Base-by-base conservation (phyloP, 2,888 invertebrate species). In the Artemia sinica region DNA sequence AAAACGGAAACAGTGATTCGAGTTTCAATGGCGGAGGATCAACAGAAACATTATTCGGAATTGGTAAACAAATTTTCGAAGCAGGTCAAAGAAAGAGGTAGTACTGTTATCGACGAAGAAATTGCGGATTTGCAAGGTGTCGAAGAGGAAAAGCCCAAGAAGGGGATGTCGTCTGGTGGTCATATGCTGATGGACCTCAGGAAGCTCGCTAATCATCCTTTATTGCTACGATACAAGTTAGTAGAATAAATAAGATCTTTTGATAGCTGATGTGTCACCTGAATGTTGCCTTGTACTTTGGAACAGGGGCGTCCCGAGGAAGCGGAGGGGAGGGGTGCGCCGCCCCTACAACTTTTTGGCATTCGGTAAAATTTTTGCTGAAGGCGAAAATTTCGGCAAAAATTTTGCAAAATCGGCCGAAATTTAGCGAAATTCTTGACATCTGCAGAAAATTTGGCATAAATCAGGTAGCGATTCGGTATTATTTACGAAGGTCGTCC, bases 141-240 rank as follows among this genome's bases (percentile, higher is more conserved):
- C 1, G 28, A 66, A 28, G n/a, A 66, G n/a, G 66, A 8, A 66
- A 28, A 18, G 48, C 66, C 13, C 14, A 66, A 48, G 9, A 28
- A 18, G 48, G 41, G 28, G 18, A n/a, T 18, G 8, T n/a, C 41
- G 10, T 69, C 69, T 68, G 75, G 74, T 13, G 70, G 71, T 76
- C 83, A 86, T 0, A 88, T 91, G 81, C 87, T 94, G 86, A 93
- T 94, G 86, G 89, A 93, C 77, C 84, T 97, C 79, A 82, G 96
- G 3, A 95, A 94, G 78, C 81, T 90, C 41, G 91, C 95, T 52
- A 96, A 96, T 80, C 97, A 97, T 79, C 94, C 95, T 0, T 80
- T 94, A 11, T 81, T 97, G 0, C 80, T 90, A 72, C 83, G 94
- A 50, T 83, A 83, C 75, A 84, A 87, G 58, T 58, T 14, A 58